phyloP scores from a whole-genome alignment of 30 jellyfish, hydroid and myxozoan species.

The Haliclystus octoradiatus region DNA sequence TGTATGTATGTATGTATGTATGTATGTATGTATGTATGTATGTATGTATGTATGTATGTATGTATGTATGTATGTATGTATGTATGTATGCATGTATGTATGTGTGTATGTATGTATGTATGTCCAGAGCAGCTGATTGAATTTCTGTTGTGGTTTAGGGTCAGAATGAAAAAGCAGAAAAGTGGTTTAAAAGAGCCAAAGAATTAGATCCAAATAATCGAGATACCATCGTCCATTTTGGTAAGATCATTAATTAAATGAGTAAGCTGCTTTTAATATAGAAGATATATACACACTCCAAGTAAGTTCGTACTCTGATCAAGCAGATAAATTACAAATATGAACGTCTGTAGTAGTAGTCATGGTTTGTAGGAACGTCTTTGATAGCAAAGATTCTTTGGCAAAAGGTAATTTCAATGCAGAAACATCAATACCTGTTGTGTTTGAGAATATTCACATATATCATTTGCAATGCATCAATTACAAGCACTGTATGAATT shows the following conservation, averaged over 20 bases:
- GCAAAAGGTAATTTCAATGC: too few relatives aligned
- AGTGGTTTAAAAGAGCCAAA: slow-evolving; percentile 43
- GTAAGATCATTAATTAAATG: slow-evolving; percentile 4
- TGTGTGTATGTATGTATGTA: neutral
- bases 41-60: slow-evolving; percentile 10
- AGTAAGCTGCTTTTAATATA: neutral
- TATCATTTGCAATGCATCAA: too few relatives aligned
- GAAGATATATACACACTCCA: neutral
- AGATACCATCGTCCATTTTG: slow-evolving; percentile 39
- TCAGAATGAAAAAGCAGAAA: neutral
- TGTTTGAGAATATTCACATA: too few relatives aligned
- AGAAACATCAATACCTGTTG: too few relatives aligned
- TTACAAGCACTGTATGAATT: too few relatives aligned
- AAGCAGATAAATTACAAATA: neutral
- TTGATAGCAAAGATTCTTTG: slow-evolving; percentile 20
- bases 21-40: slow-evolving; percentile 10
- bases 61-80: neutral
- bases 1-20: slow-evolving; percentile 10
- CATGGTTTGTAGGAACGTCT: slow-evolving; percentile 25
- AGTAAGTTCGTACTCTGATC: neutral
- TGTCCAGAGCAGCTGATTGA: too few relatives aligned
- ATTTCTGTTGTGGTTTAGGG: too few relatives aligned
- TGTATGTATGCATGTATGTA: neutral
- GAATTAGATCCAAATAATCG: slow-evolving; percentile 27
- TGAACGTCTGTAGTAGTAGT: too few relatives aligned